phyloP scores from a whole-genome alignment of 2,113 vertebrate genomes.

The Phyllostomus hastatus region DNA sequence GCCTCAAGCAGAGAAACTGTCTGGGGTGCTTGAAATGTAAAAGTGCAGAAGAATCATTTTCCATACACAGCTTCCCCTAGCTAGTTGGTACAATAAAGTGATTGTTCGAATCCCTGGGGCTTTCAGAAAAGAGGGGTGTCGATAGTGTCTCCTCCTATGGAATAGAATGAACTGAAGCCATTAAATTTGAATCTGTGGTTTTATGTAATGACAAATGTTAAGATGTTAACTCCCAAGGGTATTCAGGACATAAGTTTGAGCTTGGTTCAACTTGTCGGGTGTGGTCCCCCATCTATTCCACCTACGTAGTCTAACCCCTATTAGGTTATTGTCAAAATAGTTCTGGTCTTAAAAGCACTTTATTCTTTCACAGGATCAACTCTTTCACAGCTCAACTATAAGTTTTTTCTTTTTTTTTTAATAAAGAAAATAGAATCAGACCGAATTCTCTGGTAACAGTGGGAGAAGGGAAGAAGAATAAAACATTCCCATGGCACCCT shows the following conservation, averaged over 20 bases:
- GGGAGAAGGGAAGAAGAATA: constrained; percentile 64
- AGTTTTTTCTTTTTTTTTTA: not conserved
- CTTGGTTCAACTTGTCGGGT: constrained; percentile 29
- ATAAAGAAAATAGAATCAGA: not conserved
- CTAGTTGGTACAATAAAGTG: constrained; percentile 30
- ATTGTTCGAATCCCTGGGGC: constrained; percentile 5
- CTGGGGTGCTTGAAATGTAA: constrained; percentile 64
- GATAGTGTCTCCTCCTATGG: not conserved
- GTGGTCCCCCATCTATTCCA: not conserved
- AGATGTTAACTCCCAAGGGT: not conserved
- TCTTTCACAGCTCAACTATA: not conserved
- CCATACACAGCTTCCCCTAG: constrained; percentile 36
- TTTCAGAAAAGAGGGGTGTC: constrained; percentile 45
- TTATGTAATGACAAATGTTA: not conserved
- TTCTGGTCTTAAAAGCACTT: constrained; percentile 22
- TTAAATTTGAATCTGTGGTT: constrained; percentile 9
- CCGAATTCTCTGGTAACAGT: constrained; percentile 13
- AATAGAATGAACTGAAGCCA: not conserved
- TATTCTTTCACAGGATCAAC: constrained; percentile 34
- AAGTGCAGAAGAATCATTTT: constrained; percentile 67
- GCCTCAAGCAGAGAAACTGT: constrained; percentile 70
- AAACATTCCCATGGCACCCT: constrained; percentile 34
- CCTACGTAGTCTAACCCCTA: not conserved
- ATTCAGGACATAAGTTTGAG: not conserved
- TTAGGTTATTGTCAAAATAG: constrained; percentile 15